Evolutionary conservation across 1,140 invertebrate genomes (phyloP).

Genomic region (Conus ventricosus): DNA sequence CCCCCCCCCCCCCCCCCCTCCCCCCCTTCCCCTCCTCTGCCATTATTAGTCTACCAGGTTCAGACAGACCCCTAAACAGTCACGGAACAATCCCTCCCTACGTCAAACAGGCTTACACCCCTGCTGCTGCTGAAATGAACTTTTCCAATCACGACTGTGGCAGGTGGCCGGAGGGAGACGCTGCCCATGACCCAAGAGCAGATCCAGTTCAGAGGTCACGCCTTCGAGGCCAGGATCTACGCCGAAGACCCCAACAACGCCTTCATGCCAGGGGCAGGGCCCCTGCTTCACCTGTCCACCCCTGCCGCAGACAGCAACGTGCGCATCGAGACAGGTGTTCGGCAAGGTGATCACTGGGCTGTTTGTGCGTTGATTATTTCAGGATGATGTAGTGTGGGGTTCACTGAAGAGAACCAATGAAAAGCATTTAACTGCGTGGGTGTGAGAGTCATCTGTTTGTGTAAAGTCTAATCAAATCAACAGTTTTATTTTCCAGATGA

Average conservation of each 20-base stretch:
- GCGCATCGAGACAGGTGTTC: slow-evolving; percentile 75
- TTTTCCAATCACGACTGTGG: slow-evolving; percentile 7
- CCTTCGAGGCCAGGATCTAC: slow-evolving; percentile 96
- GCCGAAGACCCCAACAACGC: slow-evolving; percentile 90
- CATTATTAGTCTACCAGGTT: no score
- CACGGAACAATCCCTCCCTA: background rate
- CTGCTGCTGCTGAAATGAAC: background rate
- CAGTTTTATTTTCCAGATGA: no score
- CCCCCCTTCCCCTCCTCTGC: no score
- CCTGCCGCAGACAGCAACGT: slow-evolving; percentile 60
- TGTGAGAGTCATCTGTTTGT: no score
- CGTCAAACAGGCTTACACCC: background rate
- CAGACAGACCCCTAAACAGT: no score
- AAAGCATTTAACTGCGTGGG: no score
- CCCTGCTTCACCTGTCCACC: slow-evolving; percentile 82
- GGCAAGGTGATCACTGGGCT: slow-evolving; percentile 69
- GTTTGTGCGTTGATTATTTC: no score
- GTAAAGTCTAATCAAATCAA: no score
- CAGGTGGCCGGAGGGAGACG: slow-evolving; percentile 86
- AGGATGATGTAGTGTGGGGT: no score
- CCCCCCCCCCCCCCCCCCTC: no score
- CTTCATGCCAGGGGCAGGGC: slow-evolving; percentile 88
- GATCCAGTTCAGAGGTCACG: slow-evolving; percentile 82
- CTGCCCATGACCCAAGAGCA: slow-evolving; percentile 91
- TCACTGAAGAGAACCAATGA: no score